These are phyloP conservation scores for Ailuropoda melanoleuca DNA, from an alignment of 2,113 vertebrate genomes.

Conservation along the genomic window DNA sequence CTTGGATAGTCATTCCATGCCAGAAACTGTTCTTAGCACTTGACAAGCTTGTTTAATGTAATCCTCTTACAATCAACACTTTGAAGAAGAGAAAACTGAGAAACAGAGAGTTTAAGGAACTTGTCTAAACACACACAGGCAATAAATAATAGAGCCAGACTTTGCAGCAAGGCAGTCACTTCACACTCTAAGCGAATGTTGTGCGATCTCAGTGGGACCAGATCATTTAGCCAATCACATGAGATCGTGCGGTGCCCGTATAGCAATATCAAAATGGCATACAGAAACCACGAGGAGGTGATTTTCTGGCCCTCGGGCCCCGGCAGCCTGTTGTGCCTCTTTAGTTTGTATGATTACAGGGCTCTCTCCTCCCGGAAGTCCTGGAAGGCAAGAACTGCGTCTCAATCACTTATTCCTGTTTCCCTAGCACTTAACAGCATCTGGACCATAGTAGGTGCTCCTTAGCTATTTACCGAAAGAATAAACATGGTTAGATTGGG, in stretches of 20 bases:
- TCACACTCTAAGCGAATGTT: background rate
- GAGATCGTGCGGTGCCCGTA: too few relatives aligned
- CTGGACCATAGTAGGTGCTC: background rate
- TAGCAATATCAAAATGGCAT: background rate
- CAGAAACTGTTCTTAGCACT: background rate
- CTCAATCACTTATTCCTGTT: background rate
- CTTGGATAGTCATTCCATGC: background rate
- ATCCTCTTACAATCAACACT: background rate
- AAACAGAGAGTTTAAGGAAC: background rate
- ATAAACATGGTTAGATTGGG: background rate
- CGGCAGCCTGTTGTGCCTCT: background rate
- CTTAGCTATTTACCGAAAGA: background rate
- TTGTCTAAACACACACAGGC: background rate
- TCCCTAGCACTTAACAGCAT: background rate
- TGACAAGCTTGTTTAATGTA: background rate
- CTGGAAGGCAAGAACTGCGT: too few relatives aligned
- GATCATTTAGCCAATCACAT: background rate
- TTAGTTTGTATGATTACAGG: background rate
- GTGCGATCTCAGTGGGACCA: background rate
- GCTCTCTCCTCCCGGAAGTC: background rate
- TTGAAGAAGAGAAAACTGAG: conserved; percentile 27
- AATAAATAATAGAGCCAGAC: background rate
- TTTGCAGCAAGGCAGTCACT: background rate
- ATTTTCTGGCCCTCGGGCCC: background rate
- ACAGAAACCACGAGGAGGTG: background rate